A percentile compares a stretch with the other conserved stretches of the same genome.
Evolutionary conservation across 1,140 invertebrate genomes (phyloP).

Genomic region (Drosophila micromelanica): DNA sequence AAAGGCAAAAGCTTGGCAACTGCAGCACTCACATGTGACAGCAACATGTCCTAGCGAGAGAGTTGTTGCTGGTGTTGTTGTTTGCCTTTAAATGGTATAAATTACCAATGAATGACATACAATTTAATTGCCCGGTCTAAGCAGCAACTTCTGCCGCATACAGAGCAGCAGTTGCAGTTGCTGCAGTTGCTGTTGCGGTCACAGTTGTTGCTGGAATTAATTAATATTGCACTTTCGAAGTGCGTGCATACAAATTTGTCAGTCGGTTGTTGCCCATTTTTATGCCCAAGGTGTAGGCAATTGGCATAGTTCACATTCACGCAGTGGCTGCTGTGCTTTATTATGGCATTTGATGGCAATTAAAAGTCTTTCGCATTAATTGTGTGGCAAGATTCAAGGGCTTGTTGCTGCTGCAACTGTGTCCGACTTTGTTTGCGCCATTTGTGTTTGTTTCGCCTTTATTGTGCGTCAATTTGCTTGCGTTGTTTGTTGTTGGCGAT

Average conservation of each 20-base stretch:
- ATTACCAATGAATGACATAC: conserved; percentile 85
- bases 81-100: conserved; percentile 81
- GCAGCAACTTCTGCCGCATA: conserved; percentile 52
- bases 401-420: conserved; percentile 23
- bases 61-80: conserved; percentile 39
- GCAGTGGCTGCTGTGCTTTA: conserved; percentile 28
- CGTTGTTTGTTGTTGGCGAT: conserved; percentile 59
- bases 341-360: conserved; percentile 68
- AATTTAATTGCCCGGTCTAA: conserved; percentile 82
- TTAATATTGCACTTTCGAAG: conserved; percentile 84
- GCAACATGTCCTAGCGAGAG: conserved; percentile 37
- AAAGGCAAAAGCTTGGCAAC: not conserved
- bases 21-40: conserved; percentile 4
- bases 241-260: conserved; percentile 84
- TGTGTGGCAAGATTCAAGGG: conserved; percentile 42
- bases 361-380: conserved; percentile 67
- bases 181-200: conserved; percentile 34
- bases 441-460: conserved; percentile 12
- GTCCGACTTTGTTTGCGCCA: conserved; percentile 18
- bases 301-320: conserved; percentile 79
- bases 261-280: conserved; percentile 51
- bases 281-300: conserved; percentile 73
- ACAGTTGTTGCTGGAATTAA: conserved; percentile 77
- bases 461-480: conserved; percentile 79
- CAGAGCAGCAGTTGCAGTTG: conserved; percentile 50